A percentile compares a stretch with the other conserved stretches of the same genome.
Evolutionary conservation across 2,888 invertebrate genomes (phyloP).

Genomic region (Pocota personata): DNA sequence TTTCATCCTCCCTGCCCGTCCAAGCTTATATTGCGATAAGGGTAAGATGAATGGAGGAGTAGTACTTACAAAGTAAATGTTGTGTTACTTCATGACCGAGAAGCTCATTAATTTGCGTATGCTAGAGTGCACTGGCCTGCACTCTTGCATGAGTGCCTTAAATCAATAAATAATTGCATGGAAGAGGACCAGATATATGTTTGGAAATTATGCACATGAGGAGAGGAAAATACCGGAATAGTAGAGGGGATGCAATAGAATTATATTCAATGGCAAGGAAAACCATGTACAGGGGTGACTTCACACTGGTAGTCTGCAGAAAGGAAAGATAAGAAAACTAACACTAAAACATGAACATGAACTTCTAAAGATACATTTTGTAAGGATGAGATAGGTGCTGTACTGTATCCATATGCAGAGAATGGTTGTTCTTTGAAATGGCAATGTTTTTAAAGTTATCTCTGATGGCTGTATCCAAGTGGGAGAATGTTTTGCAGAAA

Average conservation of each 20-base stretch:
- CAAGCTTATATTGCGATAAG: not conserved
- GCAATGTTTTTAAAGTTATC: slow-evolving; percentile 19
- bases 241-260: slow-evolving; percentile 21
- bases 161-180: slow-evolving; percentile 67
- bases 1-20: not conserved
- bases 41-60: slow-evolving; percentile 27
- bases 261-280: slow-evolving; percentile 39
- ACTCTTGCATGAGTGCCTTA: slow-evolving; percentile 46
- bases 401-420: not conserved
- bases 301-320: not conserved
- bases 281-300: slow-evolving; percentile 8
- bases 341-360: slow-evolving; percentile 24
- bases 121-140: slow-evolving; percentile 49
- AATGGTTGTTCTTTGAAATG: not conserved
- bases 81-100: slow-evolving; percentile 43
- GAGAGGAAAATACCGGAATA: not conserved
- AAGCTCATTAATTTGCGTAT: slow-evolving; percentile 47
- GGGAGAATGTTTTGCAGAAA: not conserved
- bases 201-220: slow-evolving; percentile 15
- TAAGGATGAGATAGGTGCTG: not conserved
- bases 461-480: not conserved
- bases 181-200: slow-evolving; percentile 14
- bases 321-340: slow-evolving; percentile 12
- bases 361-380: slow-evolving; percentile 4
- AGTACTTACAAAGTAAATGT: slow-evolving; percentile 60